Evolutionary conservation across 2,113 vertebrate genomes (phyloP).

Genomic region (Lipophrys pholis): DNA sequence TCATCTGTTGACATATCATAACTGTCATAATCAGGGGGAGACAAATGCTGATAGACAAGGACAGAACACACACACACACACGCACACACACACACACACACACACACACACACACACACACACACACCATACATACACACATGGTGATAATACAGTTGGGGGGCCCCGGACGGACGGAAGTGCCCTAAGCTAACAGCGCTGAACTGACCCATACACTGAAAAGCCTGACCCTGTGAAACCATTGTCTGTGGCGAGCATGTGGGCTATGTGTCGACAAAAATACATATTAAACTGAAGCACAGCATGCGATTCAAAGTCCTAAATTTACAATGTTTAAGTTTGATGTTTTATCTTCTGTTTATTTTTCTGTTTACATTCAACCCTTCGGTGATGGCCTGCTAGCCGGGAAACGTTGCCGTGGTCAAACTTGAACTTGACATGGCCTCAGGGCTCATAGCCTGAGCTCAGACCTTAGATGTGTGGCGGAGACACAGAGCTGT

Average conservation of each 20-base stretch:
- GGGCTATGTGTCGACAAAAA: constrained; percentile 40
- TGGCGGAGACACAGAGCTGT: neutral
- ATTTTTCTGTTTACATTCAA: neutral
- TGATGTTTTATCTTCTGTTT: constrained; percentile 1
- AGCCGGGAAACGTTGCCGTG: neutral
- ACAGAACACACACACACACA: constrained; percentile 48
- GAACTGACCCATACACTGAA: constrained; percentile 71
- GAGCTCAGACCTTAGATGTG: neutral
- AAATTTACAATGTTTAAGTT: neutral
- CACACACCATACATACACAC: constrained; percentile 43
- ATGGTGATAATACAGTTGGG: constrained; percentile 72
- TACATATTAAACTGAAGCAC: constrained; percentile 22
- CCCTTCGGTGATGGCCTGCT: neutral
- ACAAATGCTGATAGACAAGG: constrained; percentile 54
- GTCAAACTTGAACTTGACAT: constrained; percentile 49
- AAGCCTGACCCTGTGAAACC: constrained; percentile 79
- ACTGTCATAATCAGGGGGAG: constrained; percentile 50
- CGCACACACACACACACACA: constrained; percentile 36
- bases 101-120: constrained; percentile 39
- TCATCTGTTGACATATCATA: constrained; percentile 65
- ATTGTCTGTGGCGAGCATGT: constrained; percentile 66
- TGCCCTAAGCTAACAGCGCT: constrained; percentile 70
- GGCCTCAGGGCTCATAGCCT: constrained; percentile 1
- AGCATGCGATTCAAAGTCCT: constrained; percentile 2
- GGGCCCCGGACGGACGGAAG: constrained; percentile 68